Percentiles rank a stretch among this genome's conserved stretches.
Conservation (phyloP, 2,888 invertebrate genomes). For the Diarsia mendica region DNA sequence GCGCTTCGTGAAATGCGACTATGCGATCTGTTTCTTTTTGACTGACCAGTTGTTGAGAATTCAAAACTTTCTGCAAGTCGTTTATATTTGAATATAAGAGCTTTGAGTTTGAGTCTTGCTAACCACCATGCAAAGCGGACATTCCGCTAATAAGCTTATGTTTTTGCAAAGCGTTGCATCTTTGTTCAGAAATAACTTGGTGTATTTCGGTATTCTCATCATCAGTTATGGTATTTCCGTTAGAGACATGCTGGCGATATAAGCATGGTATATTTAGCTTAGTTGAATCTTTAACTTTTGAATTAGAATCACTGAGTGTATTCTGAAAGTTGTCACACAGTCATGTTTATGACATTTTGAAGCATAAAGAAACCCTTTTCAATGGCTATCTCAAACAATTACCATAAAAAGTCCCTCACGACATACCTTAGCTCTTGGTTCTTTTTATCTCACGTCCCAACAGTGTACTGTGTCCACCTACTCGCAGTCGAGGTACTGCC, state of each 20-base stretch:
- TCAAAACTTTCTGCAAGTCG: not conserved
- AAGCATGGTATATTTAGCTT: conserved; percentile 41
- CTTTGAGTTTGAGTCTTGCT: not conserved
- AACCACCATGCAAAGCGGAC: not conserved
- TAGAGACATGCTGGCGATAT: conserved; percentile 26
- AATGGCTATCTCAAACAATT: not conserved
- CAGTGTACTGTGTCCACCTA: conserved; percentile 20
- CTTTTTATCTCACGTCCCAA: conserved; percentile 39
- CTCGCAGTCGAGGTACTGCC: conserved; percentile 49
- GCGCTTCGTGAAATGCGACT: not conserved
- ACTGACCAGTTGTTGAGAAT: not conserved
- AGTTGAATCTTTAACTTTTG: conserved; percentile 5
- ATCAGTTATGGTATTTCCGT: conserved; percentile 43
- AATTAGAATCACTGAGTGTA: not conserved
- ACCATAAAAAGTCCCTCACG: not conserved
- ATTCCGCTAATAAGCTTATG: not conserved
- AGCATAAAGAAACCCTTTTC: not conserved
- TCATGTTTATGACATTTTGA: not conserved
- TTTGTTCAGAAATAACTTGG: conserved; percentile 28
- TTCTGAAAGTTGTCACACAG: not conserved
- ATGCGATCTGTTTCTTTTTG: not conserved
- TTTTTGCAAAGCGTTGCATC: conserved; percentile 1
- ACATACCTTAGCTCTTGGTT: conserved; percentile 12
- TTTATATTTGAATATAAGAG: not conserved
- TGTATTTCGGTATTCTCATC: conserved; percentile 43